Base-by-base conservation (phyloP, 2,113 vertebrate genomes). In the Oncorhynchus gorbuscha region DNA sequence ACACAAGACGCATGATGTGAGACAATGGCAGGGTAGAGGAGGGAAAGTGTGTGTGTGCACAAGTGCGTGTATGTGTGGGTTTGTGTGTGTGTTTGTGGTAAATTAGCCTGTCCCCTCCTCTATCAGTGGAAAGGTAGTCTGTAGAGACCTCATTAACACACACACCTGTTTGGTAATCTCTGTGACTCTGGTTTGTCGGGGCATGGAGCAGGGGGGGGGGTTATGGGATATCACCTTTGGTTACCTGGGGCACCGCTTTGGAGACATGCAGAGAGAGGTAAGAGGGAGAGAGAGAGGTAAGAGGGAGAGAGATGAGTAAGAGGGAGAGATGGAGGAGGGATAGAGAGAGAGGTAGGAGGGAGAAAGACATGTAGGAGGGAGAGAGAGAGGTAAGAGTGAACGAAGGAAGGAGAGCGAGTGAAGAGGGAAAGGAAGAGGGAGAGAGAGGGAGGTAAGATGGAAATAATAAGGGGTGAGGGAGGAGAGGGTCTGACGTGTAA, bases 81-180 rank as follows among this genome's bases (percentile, higher is more conserved):
- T 26, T 20, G 55, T 16, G 18, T 48, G 71, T 18, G 24, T 62
- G 72, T 32, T 20, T 73, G 58, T 35, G 55, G 55, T 62, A 62
- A 62, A 62, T 24, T 6, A 24, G 8, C 66, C 14, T 35, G 5
- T 16, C 1, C 66, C 30, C 32, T 30, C 28, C 59, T 0, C 48
- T n/a, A n/a, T 51, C 72, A 16, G 9, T 77, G 81, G 78, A 84
- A 92, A 73, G 79, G 84, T 90, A 90, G 58, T 84, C 92, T 85
- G 74, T 22, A 84, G 92, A 92, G 91, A 91, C 77, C 89, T 94
- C 90, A 92, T 94, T 94, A 94, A 39, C 77, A 86, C 86, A 45
- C 78, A 79, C 76, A 86, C 87, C 89, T 91, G 87, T 81, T 91
- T 76, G 3, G 82, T 92, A 93, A 94, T 93, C 85, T 91, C 83